Percentiles rank a stretch among this genome's conserved stretches.
These are phyloP conservation scores for Eupithecia subumbrata DNA, from an alignment of 2,888 invertebrate genomes.

Conservation along the genomic window DNA sequence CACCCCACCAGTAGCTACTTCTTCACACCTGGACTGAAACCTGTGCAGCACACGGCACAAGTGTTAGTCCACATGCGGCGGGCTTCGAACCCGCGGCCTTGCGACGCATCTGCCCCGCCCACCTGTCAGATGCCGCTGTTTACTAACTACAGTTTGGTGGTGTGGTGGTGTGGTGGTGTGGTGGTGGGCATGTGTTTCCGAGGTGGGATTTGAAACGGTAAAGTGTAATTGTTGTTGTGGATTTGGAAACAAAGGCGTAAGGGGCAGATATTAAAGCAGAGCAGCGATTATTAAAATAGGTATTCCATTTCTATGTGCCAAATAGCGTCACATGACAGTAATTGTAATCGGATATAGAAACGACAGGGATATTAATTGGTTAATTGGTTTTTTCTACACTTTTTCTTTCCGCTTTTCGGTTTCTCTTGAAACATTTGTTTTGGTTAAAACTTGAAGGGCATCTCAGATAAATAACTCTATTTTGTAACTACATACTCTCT, in stretches of 20 bases:
- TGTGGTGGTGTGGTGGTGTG: not conserved
- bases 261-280: not conserved
- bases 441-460: not conserved
- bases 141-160: constrained; percentile 22
- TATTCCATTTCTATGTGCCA: not conserved
- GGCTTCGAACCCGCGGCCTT: constrained; percentile 49
- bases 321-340: not conserved
- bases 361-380: not conserved
- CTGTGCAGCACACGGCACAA: constrained; percentile 17
- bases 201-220: not conserved
- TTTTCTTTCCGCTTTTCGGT: too few species aligned
- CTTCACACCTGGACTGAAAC: not conserved
- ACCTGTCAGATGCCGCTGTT: constrained; percentile 52
- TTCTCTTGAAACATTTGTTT: not conserved
- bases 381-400: not conserved
- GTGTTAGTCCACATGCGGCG: constrained; percentile 25
- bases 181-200: not conserved
- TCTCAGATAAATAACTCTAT: too few species aligned
- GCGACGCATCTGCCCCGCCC: constrained; percentile 48
- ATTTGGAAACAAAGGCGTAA: not conserved
- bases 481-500: too few species aligned
- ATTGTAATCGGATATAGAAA: not conserved
- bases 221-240: not conserved
- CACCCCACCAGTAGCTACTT: not conserved
- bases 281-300: not conserved